These are phyloP conservation scores for Catocala sponsa DNA, from an alignment of 2,888 invertebrate genomes.

Conservation along the genomic window DNA sequence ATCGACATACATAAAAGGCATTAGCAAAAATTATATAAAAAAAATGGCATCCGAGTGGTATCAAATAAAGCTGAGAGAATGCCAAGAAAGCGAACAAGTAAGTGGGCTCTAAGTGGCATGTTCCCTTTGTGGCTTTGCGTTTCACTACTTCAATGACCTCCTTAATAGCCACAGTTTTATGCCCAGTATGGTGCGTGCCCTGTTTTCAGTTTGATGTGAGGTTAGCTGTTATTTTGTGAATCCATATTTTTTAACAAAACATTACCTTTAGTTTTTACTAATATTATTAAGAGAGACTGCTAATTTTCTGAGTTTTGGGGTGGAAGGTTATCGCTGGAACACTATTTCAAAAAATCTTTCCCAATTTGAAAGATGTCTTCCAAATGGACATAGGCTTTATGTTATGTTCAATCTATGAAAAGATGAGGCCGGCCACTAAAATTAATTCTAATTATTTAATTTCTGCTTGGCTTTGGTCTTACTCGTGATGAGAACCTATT, in stretches of 20 bases:
- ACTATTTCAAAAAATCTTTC: no score
- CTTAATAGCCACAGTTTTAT: constrained; percentile 64
- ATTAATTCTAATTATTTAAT: no score
- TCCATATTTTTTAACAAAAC: background rate
- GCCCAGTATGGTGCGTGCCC: constrained; percentile 49
- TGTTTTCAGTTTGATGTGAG: constrained; percentile 36
- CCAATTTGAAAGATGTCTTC: no score
- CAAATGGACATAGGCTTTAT: no score
- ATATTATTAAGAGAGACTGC: no score
- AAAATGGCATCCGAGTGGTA: constrained; percentile 46
- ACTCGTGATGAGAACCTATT: no score
- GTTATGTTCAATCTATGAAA: no score
- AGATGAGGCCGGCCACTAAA: no score
- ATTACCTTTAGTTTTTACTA: no score
- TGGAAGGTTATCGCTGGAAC: no score
- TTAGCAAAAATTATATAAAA: constrained; percentile 42
- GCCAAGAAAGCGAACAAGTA: constrained; percentile 71
- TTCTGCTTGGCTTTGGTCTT: no score
- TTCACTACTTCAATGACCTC: constrained; percentile 66
- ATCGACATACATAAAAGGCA: constrained; percentile 7
- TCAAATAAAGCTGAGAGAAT: constrained; percentile 68
- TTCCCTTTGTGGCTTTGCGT: constrained; percentile 71
- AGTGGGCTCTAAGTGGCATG: constrained; percentile 66
- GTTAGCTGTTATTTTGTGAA: constrained; percentile 20
- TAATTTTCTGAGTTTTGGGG: no score